Evolutionary conservation across 2,888 invertebrate genomes (phyloP), one percentile per base, ranked within the genome.

Genomic region (Aproaerema taeniolella): DNA sequence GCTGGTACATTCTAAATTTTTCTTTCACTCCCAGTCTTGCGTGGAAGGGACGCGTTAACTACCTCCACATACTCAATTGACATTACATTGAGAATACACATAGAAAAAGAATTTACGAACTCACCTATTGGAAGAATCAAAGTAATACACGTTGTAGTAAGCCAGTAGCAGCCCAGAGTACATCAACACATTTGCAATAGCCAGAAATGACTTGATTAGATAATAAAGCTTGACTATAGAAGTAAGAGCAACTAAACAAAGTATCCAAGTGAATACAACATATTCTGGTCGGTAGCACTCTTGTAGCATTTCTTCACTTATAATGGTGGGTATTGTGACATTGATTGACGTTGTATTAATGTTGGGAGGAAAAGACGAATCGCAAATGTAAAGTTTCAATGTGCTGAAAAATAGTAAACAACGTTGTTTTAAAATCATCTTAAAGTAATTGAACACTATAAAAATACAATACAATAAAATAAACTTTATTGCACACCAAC

Each of bases 211-310:
- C 61, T 97, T 97, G 38, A 95, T 91, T 47, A 96, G 73, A 64
- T 95, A 96, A 66, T 96, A 95, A 11, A 97, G 83, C 69, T 96
- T 97, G 17, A 98, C 87, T 17, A 97, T 97, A 0, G 98, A 95
- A 0, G 98, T 96, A 43, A 96, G 82, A 0, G 96, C 95, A 28
- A 98, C 93, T 62, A 98, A 89, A 58, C 97, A 95, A 11, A 99
- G 83, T 38, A 98, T 93, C 94, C 97, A 97, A 2, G 96, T 95
- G 78, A 96, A 97, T 2, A 97, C 95, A 9, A 96, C 91, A 64
- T 97, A 97, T 73, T 98, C 95, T 0, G 94, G 93, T 52, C 91
- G 89, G 33, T 88, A 81, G 55, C 93, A 93, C 33, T 86, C 81
- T 0, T 53, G 10, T 2, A 13, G 13, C 11, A 38, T 24, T 2